Evolutionary conservation across 2,797 vertebrate genomes (phyloP).

Genomic region (Micrastur ruficollis): DNA sequence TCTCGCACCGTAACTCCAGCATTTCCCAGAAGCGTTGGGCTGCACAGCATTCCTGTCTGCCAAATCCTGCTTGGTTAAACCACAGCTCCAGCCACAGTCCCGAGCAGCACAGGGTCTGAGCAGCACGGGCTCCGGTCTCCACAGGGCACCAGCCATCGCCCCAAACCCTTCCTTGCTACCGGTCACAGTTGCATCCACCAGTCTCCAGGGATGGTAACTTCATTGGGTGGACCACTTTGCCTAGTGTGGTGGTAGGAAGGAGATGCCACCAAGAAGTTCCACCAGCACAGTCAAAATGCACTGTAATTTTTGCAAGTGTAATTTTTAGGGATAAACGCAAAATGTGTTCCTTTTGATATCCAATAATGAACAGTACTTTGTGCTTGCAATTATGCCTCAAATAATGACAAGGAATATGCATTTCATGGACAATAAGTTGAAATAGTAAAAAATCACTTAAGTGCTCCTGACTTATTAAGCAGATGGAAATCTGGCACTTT

Average conservation of each 20-base stretch:
- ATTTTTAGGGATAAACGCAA: neutral
- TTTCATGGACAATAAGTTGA: neutral
- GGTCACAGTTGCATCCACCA: neutral
- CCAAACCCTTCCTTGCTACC: neutral
- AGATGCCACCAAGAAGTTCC: no score
- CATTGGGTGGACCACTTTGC: neutral
- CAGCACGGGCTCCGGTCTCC: neutral
- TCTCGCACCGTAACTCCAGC: neutral
- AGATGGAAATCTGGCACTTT: neutral
- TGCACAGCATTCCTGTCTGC: fast-evolving
- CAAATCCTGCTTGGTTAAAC: neutral
- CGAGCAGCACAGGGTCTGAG: fast-evolving
- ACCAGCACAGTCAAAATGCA: neutral
- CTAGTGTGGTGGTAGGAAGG: neutral
- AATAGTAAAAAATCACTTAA: neutral
- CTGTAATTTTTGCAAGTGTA: neutral
- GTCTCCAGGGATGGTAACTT: neutral
- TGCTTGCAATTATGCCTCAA: neutral
- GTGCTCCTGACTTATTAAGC: neutral
- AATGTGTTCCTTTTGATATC: neutral
- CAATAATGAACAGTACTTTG: neutral
- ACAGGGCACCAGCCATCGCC: fast-evolving
- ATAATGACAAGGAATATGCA: neutral
- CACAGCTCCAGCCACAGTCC: neutral
- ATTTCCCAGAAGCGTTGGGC: fast-evolving